phyloP scores from a whole-genome alignment of 2,888 invertebrate species.

The Euspilapteryx auroguttella region DNA sequence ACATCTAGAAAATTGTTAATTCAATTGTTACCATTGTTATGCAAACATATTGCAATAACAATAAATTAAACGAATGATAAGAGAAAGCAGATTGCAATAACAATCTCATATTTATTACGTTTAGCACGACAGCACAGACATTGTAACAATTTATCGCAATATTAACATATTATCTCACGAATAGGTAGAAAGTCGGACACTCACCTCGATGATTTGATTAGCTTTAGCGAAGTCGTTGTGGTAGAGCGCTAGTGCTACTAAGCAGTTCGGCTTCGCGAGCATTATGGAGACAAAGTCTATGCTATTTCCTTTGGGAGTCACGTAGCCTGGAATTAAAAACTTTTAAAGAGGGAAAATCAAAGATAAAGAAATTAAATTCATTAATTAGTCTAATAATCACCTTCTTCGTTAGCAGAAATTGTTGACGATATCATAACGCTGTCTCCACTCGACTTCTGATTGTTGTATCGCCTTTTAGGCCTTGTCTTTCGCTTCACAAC shows the following conservation, averaged over 20 bases:
- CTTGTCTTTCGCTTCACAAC: conserved; percentile 36
- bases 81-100: no score
- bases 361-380: no score
- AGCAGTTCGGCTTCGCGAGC: conserved; percentile 73
- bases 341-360: no score
- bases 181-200: no score
- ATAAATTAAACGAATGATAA: no score
- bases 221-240: conserved; percentile 74
- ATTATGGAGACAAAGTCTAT: conserved; percentile 66
- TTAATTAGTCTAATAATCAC: no score
- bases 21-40: no score
- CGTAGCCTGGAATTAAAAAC: conserved; percentile 32
- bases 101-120: no score
- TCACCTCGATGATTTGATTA: conserved; percentile 79
- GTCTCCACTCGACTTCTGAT: conserved; percentile 33
- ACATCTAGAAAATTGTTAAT: conserved; percentile 59
- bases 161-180: no score
- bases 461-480: conserved; percentile 26
- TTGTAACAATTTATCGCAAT: no score
- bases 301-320: conserved; percentile 22
- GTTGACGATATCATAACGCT: conserved; percentile 37
- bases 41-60: no score
- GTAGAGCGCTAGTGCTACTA: conserved; percentile 76
- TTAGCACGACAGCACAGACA: no score
- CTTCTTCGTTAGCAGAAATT: conserved; percentile 34